Conservation (phyloP, 2,888 invertebrate species). For the Falcaria lacertinaria region DNA sequence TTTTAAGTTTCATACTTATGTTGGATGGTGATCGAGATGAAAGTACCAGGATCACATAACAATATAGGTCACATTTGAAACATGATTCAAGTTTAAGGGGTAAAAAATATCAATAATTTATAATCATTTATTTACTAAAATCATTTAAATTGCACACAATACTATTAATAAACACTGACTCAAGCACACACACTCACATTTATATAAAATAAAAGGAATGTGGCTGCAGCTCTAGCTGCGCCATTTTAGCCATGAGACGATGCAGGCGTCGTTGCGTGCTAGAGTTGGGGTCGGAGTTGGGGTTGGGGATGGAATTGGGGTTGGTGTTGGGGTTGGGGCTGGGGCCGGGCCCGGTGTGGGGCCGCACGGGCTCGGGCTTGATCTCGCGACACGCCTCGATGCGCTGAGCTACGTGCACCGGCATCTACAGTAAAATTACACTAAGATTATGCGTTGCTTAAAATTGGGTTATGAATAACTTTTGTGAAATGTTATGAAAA, state of each 20-base stretch:
- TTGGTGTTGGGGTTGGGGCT: constrained; percentile 67
- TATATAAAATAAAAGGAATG: constrained; percentile 68
- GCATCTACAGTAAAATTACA: constrained; percentile 81
- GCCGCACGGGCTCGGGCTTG: constrained; percentile 63
- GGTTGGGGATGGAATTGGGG: constrained; percentile 81
- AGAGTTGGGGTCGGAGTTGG: constrained; percentile 58
- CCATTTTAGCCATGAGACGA: constrained; percentile 97
- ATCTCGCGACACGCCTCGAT: constrained; percentile 93
- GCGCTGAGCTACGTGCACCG: constrained; percentile 91
- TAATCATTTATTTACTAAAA: too few relatives aligned
- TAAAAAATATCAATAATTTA: too few relatives aligned
- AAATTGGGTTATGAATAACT: too few relatives aligned
- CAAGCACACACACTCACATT: too few relatives aligned
- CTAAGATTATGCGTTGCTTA: not conserved
- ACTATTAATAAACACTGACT: too few relatives aligned
- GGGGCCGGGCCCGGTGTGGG: constrained; percentile 62
- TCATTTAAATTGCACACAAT: too few relatives aligned
- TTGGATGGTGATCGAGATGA: too few relatives aligned
- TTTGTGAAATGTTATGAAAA: too few relatives aligned
- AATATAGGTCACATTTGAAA: too few relatives aligned
- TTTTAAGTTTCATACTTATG: too few relatives aligned
- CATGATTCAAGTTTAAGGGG: too few relatives aligned
- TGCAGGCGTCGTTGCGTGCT: constrained; percentile 88
- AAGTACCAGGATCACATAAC: too few relatives aligned
- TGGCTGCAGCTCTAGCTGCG: constrained; percentile 89